A percentile compares a stretch with the other conserved stretches of the same genome.
Evolutionary conservation across 2,113 vertebrate genomes (phyloP).

Genomic region (Taxidea taxus): DNA sequence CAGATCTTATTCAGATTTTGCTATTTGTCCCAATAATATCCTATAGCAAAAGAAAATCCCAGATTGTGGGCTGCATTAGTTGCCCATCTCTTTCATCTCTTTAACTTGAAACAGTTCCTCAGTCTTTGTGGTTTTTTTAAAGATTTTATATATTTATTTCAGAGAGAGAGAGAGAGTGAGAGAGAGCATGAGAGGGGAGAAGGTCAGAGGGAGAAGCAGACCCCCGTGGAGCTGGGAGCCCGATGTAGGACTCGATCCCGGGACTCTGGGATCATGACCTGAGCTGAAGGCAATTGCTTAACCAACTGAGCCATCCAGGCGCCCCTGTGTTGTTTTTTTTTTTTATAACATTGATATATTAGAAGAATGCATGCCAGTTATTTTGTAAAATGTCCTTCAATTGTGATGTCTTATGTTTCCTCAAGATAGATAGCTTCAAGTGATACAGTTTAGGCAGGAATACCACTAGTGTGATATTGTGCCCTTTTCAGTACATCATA

Average conservation of each 20-base stretch:
- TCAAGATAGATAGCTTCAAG: not conserved
- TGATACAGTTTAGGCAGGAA: not conserved
- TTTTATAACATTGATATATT: not conserved
- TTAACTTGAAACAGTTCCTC: not conserved
- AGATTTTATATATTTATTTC: too few species aligned
- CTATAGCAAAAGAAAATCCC: not conserved
- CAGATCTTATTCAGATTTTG: not conserved
- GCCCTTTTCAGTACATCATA: not conserved
- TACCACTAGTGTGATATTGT: not conserved
- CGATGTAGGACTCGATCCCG: too few species aligned
- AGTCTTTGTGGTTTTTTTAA: not conserved
- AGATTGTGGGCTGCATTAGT: not conserved
- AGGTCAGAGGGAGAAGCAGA: too few species aligned
- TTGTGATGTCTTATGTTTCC: not conserved
- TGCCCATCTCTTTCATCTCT: not conserved
- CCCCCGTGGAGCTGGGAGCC: too few species aligned
- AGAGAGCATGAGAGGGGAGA: too few species aligned
- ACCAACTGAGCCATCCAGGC: too few species aligned
- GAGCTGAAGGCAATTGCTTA: too few species aligned
- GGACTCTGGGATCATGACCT: too few species aligned
- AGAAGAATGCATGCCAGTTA: not conserved
- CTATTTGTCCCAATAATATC: not conserved
- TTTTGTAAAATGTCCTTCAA: not conserved
- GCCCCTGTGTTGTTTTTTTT: not conserved
- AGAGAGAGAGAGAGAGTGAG: too few species aligned